Percentiles rank a stretch among this genome's conserved stretches.
phyloP scores from a whole-genome alignment of 1,140 invertebrate species.

The Oreohelix idahoensis region DNA sequence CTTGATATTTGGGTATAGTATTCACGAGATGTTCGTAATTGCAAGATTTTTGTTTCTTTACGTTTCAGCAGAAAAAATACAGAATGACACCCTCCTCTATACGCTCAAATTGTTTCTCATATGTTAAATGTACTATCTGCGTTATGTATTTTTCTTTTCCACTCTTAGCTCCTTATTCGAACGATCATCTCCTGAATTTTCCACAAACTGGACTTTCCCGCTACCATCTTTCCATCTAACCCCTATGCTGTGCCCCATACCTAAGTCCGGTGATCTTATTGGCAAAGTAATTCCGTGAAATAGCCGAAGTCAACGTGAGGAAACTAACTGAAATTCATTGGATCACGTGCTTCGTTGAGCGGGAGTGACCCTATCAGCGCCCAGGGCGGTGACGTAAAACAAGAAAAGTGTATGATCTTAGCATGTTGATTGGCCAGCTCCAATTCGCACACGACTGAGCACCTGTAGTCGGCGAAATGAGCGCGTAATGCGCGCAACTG shows the following conservation, averaged over 20 bases:
- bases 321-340: slow-evolving; percentile 27
- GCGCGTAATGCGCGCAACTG: neutral
- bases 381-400: slow-evolving; percentile 14
- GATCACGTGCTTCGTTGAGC: slow-evolving; percentile 20
- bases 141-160: too few relatives aligned
- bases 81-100: too few relatives aligned
- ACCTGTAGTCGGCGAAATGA: slow-evolving; percentile 13
- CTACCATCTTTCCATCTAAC: too few relatives aligned
- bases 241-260: neutral
- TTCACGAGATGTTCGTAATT: too few relatives aligned
- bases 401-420: neutral
- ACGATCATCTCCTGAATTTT: too few relatives aligned
- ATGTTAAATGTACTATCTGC: too few relatives aligned
- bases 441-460: slow-evolving; percentile 22
- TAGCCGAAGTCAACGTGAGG: neutral
- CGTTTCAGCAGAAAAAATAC: too few relatives aligned
- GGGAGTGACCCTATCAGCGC: slow-evolving; percentile 34
- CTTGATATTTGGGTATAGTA: too few relatives aligned
- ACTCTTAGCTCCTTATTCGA: too few relatives aligned
- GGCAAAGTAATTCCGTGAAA: neutral
- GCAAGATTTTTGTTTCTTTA: too few relatives aligned
- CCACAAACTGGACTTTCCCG: too few relatives aligned
- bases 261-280: neutral
- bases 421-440: slow-evolving; percentile 6
- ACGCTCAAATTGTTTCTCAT: too few relatives aligned